Percentiles rank a stretch among this genome's conserved stretches.
Conservation (phyloP, 2,888 invertebrate genomes). For the Netelia melanura region DNA sequence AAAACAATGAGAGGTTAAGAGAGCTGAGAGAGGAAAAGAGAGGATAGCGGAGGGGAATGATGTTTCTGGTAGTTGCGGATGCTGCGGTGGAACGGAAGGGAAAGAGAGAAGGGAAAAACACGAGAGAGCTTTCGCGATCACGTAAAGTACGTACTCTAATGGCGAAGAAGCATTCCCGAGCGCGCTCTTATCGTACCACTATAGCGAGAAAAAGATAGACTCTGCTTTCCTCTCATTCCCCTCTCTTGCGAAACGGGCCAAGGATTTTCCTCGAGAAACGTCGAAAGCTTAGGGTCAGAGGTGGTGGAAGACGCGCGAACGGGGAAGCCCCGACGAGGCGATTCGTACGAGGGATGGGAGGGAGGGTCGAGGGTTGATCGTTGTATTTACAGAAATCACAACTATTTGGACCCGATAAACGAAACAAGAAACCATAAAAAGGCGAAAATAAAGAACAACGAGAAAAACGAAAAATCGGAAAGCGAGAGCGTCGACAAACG, state of each 20-base stretch:
- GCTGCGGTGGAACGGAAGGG: conserved; percentile 13
- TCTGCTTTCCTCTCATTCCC: conserved; percentile 12
- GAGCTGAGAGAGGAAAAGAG: neutral
- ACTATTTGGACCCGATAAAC: conserved; percentile 63
- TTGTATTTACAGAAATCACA: conserved; percentile 61
- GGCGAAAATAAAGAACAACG: neutral
- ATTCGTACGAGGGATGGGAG: neutral
- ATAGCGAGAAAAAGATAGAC: conserved; percentile 38
- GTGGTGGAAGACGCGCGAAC: conserved; percentile 22
- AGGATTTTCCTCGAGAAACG: conserved; percentile 28
- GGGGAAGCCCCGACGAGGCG: neutral
- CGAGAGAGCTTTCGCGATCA: conserved; percentile 55
- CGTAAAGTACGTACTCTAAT: conserved; percentile 58
- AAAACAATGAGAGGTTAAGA: neutral
- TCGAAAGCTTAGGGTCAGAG: conserved; percentile 22
- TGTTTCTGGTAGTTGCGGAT: conserved; percentile 21
- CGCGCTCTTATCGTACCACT: conserved; percentile 20
- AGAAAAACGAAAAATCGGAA: conserved; percentile 34
- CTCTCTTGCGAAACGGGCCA: conserved; percentile 21
- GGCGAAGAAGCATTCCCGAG: conserved; percentile 48
- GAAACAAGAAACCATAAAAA: conserved; percentile 56
- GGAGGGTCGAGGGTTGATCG: conserved; percentile 53
- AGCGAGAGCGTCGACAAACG: conserved; percentile 44
- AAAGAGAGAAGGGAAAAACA: neutral
- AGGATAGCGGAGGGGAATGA: neutral